Evolutionary conservation across 2,888 invertebrate species (phyloP), one percentile per base, ranked within the genome.

Genomic region (Andricus curvator): DNA sequence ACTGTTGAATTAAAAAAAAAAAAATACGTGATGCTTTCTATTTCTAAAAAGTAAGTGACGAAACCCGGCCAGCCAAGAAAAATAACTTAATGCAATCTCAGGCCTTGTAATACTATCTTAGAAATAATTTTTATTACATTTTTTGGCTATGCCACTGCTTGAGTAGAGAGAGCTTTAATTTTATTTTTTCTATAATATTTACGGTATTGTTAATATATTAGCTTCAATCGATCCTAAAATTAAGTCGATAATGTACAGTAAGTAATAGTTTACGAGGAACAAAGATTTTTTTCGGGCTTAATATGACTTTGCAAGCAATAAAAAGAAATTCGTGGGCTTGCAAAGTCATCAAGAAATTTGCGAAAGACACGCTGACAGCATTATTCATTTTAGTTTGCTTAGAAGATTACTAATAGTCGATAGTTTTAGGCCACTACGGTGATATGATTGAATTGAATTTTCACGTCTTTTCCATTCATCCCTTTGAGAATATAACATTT

Each of bases 351-450:
- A 56, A 11, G 17, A 70, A 70, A 67, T 41, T 60, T 29, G 17
- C 25, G 29, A 56, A 74, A 68, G 33, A 44, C 33, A 29, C 25
- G 56, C 17, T 56, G 64, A 29, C 41, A 33, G 60, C 60, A 62
- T 48, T 6, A 48, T 17, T 48, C 1, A 48, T 74, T 67, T 78
- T 77, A 51, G 44, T 51, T 20, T 29, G 77, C 48, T 78, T 68
- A 67, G 33, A 37, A 64, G 67, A 67, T 60, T 56, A 41, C 77
- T 62, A 77, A 9, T 76, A 60, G 51, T 70, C 51, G 51, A 85
- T 86, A 88, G 85, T 88, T 88, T 86, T 88, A 90, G 89, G 90
- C 90, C 90, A 89, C 89, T 90, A 90, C 89, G 90, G 90, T 90
- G 90, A 89, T 89, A 89, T 88, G 88, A 89, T 89, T 88, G 88